phyloP scores from a whole-genome alignment of 64 coral and sea anemone species.

The Stylophora pistillata region DNA sequence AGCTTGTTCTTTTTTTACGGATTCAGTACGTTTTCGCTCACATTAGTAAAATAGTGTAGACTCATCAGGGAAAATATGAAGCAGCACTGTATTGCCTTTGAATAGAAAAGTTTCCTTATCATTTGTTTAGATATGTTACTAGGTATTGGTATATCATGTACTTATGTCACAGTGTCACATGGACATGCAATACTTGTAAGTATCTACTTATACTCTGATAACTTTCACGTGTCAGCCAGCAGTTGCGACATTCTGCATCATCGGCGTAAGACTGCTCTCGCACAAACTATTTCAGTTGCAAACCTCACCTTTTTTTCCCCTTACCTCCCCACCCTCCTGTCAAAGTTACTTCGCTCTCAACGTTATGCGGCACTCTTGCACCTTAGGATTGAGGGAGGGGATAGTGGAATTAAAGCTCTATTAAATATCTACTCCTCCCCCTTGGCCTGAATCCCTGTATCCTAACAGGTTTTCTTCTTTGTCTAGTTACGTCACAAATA shows the following conservation, averaged over 20 bases:
- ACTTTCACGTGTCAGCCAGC: not conserved
- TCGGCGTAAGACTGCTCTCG: not conserved
- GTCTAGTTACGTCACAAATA: constrained; percentile 62
- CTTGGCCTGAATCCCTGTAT: not conserved
- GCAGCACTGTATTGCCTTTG: not conserved
- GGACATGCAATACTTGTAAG: constrained; percentile 60
- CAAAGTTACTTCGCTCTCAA: too few relatives aligned
- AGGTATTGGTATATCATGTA: constrained; percentile 89
- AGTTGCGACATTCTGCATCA: not conserved
- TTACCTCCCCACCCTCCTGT: too few relatives aligned
- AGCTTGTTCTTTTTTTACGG: too few relatives aligned
- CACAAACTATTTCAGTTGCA: too few relatives aligned
- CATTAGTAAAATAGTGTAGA: not conserved
- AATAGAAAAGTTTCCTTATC: constrained; percentile 23
- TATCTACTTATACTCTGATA: not conserved
- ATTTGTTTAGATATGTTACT: constrained; percentile 68
- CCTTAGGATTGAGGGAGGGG: not conserved
- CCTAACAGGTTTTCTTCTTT: not conserved
- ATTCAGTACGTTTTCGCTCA: too few relatives aligned
- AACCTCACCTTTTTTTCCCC: too few relatives aligned
- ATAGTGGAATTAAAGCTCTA: too few relatives aligned
- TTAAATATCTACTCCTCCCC: too few relatives aligned
- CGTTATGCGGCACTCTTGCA: too few relatives aligned
- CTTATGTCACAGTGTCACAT: constrained; percentile 20
- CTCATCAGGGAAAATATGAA: not conserved